Evolutionary conservation across 2,888 invertebrate species (phyloP).

Genomic region (Lottia gigantea): DNA sequence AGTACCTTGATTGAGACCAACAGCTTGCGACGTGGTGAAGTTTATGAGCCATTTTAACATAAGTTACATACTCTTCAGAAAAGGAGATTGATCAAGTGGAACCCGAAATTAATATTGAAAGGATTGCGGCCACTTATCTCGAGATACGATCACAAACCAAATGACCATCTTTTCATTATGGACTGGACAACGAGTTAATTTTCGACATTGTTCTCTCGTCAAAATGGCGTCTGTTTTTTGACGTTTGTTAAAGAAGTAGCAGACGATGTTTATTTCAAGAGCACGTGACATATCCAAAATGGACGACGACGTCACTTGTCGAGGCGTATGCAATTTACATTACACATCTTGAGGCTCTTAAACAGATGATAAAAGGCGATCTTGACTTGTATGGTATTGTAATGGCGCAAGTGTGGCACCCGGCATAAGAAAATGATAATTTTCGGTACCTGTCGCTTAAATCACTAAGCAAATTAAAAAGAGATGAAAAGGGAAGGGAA

Average conservation of each 20-base stretch:
- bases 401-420: neutral
- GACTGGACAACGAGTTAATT: neutral
- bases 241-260: constrained; percentile 4
- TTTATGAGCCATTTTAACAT: too few relatives aligned
- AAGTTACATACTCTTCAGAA: too few relatives aligned
- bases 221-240: constrained; percentile 1
- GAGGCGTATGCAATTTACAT: constrained; percentile 1
- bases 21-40: too few relatives aligned
- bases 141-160: neutral
- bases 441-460: too few relatives aligned
- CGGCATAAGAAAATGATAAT: too few relatives aligned
- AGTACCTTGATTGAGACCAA: too few relatives aligned
- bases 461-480: too few relatives aligned
- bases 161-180: constrained; percentile 1
- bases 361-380: neutral
- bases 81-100: neutral
- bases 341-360: neutral
- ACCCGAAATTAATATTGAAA: neutral
- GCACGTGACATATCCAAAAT: constrained; percentile 4
- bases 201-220: neutral
- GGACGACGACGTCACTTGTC: neutral
- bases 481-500: too few relatives aligned
- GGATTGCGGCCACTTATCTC: neutral
- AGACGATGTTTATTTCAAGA: constrained; percentile 6
- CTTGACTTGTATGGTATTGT: neutral